Conservation (phyloP, 2,888 invertebrate species). For the Cyaniris semiargus region DNA sequence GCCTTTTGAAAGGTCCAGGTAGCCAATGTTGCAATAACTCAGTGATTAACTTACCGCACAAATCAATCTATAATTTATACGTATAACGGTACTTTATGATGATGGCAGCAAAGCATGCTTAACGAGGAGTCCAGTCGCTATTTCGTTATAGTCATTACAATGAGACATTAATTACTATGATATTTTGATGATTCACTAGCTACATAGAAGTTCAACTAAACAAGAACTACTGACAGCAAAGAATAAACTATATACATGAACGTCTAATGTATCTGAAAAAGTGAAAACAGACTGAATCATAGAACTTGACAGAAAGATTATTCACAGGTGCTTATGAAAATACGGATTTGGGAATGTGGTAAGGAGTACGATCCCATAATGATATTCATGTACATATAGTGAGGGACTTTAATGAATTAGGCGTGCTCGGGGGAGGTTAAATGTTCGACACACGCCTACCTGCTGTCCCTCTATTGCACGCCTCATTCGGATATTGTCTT, state of each 20-base stretch:
- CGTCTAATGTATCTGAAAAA: constrained; percentile 44
- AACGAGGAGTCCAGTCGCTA: constrained; percentile 39
- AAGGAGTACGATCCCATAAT: constrained; percentile 60
- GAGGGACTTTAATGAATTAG: constrained; percentile 65
- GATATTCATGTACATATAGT: constrained; percentile 59
- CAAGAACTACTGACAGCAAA: constrained; percentile 44
- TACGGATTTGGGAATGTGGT: constrained; percentile 51
- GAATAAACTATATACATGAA: constrained; percentile 42
- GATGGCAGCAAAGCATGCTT: constrained; percentile 41
- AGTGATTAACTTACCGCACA: constrained; percentile 43
- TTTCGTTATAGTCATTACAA: constrained; percentile 28
- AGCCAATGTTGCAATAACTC: constrained; percentile 48
- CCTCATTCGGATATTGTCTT: constrained; percentile 95
- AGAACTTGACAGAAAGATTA: constrained; percentile 59
- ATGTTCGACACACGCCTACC: constrained; percentile 85
- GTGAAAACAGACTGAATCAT: constrained; percentile 47
- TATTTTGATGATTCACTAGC: constrained; percentile 36
- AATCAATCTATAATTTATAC: constrained; percentile 42
- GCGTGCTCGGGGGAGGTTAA: constrained; percentile 70
- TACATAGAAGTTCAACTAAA: constrained; percentile 39
- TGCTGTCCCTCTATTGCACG: constrained; percentile 99
- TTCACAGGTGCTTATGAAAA: constrained; percentile 77
- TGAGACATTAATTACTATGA: constrained; percentile 40
- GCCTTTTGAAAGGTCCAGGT: constrained; percentile 50
- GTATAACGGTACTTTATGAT: constrained; percentile 39